phyloP scores from a whole-genome alignment of 2,113 vertebrate species.

The Ciconia maguari region DNA sequence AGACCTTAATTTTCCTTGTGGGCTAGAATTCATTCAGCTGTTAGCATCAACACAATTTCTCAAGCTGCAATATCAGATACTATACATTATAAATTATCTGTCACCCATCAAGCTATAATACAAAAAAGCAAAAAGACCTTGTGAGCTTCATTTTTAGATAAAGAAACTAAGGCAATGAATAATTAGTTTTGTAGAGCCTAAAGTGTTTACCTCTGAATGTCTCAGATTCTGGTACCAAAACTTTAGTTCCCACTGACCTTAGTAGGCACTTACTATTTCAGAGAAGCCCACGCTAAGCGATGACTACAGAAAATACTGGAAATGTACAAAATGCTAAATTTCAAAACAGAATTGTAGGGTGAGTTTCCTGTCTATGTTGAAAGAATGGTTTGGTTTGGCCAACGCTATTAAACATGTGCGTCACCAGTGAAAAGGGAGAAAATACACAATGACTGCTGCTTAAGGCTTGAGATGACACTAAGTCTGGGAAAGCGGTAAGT shows the following conservation, averaged over 20 bases:
- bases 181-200: neutral
- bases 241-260: neutral
- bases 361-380: neutral
- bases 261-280: neutral
- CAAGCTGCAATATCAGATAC: neutral
- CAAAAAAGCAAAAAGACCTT: neutral
- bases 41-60: neutral
- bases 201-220: neutral
- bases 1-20: neutral
- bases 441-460: neutral
- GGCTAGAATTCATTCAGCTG: neutral
- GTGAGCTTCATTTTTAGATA: neutral
- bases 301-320: neutral
- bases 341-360: neutral
- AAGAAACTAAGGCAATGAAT: neutral
- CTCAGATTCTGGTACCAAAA: neutral
- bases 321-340: neutral
- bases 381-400: neutral
- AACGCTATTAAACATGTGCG: fast-evolving
- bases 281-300: neutral
- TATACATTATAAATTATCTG: neutral
- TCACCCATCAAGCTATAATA: neutral
- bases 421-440: neutral
- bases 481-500: neutral
- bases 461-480: neutral